Conservation (phyloP, 2,797 vertebrate species). For the Lepilemur ruficaudatus region DNA sequence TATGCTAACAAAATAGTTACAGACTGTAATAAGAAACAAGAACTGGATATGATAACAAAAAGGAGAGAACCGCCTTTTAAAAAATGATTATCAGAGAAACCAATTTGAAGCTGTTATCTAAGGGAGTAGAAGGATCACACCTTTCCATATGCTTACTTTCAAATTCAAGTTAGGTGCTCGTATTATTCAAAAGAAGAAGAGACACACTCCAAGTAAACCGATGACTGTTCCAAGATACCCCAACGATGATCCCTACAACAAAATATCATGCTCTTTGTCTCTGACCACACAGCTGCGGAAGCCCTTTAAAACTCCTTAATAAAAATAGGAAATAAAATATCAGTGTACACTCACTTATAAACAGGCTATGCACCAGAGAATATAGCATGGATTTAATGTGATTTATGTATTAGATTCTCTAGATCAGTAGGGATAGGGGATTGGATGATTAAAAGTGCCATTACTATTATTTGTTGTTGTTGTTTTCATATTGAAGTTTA, state of each 20-base stretch:
- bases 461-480: not conserved
- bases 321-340: not conserved
- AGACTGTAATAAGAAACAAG: not conserved
- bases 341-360: not conserved
- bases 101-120: not conserved
- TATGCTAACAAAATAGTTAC: not conserved
- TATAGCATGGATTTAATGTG: not conserved
- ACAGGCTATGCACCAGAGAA: not conserved
- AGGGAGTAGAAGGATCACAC: not conserved
- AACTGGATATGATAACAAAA: not conserved
- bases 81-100: not conserved
- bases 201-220: not conserved
- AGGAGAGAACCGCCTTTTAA: not conserved
- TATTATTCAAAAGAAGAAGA: not conserved
- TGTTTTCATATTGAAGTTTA: not conserved
- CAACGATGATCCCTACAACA: not conserved
- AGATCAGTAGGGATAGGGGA: not conserved
- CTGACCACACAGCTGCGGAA: not conserved
- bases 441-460: not conserved
- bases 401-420: not conserved
- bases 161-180: not conserved
- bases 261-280: not conserved
- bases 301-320: not conserved
- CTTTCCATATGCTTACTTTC: not conserved
- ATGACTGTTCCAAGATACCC: not conserved